Conservation (phyloP, 1,140 invertebrate genomes). For the Carcinoscorpius rotundicauda region DNA sequence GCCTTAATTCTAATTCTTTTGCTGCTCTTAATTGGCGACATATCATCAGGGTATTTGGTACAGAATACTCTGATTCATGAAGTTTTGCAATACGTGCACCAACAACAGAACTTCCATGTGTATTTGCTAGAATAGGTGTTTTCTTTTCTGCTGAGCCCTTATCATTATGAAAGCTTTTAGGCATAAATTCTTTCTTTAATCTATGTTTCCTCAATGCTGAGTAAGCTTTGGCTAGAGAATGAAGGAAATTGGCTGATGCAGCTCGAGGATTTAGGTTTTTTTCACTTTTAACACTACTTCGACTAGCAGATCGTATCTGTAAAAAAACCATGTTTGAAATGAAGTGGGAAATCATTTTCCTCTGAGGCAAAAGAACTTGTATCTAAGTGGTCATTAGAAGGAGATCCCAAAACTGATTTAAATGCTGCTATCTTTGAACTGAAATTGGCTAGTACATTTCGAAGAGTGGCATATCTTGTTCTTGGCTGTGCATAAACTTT, state of each 20-base stretch:
- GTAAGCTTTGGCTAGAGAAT: constrained; percentile 30
- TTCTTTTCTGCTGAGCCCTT: too few species aligned
- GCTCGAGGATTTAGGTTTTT: constrained; percentile 15
- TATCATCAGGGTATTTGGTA: constrained; percentile 48
- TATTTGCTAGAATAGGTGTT: too few species aligned
- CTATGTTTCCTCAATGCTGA: constrained; percentile 32
- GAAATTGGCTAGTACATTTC: constrained; percentile 35
- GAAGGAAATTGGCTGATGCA: constrained; percentile 23
- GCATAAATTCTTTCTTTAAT: constrained; percentile 16
- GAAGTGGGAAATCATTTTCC: neutral
- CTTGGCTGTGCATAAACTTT: constrained; percentile 53
- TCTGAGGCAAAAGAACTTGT: neutral
- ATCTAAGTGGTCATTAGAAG: neutral
- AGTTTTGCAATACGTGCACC: constrained; percentile 61
- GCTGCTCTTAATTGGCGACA: constrained; percentile 21
- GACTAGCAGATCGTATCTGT: constrained; percentile 7
- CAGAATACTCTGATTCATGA: constrained; percentile 56
- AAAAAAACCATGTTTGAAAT: neutral
- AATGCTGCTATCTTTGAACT: constrained; percentile 25
- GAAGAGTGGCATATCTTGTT: constrained; percentile 33
- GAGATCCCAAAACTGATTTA: neutral
- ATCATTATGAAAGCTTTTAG: too few species aligned
- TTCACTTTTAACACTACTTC: constrained; percentile 16
- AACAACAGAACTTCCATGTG: constrained; percentile 51
- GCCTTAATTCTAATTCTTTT: constrained; percentile 27